phyloP scores from a whole-genome alignment of 2,113 vertebrate species.

The Chrysochloris asiatica region DNA sequence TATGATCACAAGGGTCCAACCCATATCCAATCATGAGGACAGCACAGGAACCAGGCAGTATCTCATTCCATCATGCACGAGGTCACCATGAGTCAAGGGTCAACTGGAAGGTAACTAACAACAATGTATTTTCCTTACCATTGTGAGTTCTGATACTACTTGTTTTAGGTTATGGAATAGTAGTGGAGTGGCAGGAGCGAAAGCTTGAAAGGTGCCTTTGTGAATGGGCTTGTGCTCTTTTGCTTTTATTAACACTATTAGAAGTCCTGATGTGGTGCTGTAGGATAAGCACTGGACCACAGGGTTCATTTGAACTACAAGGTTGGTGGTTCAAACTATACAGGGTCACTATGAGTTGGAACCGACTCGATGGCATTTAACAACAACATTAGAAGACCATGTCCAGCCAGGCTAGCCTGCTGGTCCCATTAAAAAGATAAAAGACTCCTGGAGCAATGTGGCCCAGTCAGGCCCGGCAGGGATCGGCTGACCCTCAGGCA shows the following conservation, averaged over 20 bases:
- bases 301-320: too few relatives aligned
- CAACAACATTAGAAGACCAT: neutral
- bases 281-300: too few relatives aligned
- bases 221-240: neutral
- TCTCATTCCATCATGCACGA: neutral
- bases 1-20: too few relatives aligned
- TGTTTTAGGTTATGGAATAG: too few relatives aligned
- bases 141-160: neutral
- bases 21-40: too few relatives aligned
- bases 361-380: too few relatives aligned
- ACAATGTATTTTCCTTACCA: neutral
- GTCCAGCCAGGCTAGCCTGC: neutral
- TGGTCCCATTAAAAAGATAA: neutral
- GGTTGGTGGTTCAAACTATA: too few relatives aligned
- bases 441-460: neutral
- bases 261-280: too few relatives aligned
- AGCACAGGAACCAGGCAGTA: too few relatives aligned
- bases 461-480: neutral
- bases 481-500: neutral
- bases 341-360: too few relatives aligned
- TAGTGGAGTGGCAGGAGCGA: neutral
- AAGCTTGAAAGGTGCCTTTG: neutral
- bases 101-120: too few relatives aligned
- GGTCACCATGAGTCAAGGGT: neutral
- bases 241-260: too few relatives aligned